Evolutionary conservation across 1,140 invertebrate genomes (phyloP), one percentile per base, ranked within the genome.

Genomic region (Aphelinus certus): DNA sequence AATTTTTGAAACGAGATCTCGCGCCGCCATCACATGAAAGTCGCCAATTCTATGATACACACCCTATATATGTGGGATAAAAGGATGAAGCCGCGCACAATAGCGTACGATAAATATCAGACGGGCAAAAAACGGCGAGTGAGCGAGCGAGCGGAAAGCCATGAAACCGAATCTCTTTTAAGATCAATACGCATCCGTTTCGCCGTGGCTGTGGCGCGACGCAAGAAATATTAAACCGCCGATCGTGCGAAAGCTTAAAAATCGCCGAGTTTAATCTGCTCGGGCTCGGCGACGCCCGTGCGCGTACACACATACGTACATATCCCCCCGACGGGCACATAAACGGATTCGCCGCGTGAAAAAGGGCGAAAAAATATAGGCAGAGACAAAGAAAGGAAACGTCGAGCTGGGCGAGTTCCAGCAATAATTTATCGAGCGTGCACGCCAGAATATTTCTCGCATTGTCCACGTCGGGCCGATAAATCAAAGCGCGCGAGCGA

Each of bases 371-470:
- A 3, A 51, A 10, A 65, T 3, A n/a, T 48, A 47, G 53, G 42
- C 6, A 45, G 42, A 75, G 51, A 71, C 5, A 66, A 75, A 64
- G 56, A 53, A 70, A 47, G 47, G 42, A 66, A 64, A 45, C 10
- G 73, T 64, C 61, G 48, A 55, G 61, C 61, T 45, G 62, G 7
- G 49, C 43, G 73, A 63, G 45, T 71, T 55, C 49, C 26, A 75
- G 66, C 49, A 48, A 74, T 83, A 81, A 84, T 84, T 83, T 83
- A 84, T 81, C 78, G 78, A 80, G 77, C 81, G 77, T 75, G 69
- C 77, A 79, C 71, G 80, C 79, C 80, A 81, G 82, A 84, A 84
- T 84, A 84, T 84, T 84, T 83, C 83, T 84, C 81, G 82, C 82
- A 83, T 84, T 84, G 82, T 85, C 82, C 84, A 84, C 80, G 81